Evolutionary conservation across 2,797 vertebrate genomes (phyloP), one percentile per base, ranked within the genome.

Genomic region (Phataginus tricuspis): DNA sequence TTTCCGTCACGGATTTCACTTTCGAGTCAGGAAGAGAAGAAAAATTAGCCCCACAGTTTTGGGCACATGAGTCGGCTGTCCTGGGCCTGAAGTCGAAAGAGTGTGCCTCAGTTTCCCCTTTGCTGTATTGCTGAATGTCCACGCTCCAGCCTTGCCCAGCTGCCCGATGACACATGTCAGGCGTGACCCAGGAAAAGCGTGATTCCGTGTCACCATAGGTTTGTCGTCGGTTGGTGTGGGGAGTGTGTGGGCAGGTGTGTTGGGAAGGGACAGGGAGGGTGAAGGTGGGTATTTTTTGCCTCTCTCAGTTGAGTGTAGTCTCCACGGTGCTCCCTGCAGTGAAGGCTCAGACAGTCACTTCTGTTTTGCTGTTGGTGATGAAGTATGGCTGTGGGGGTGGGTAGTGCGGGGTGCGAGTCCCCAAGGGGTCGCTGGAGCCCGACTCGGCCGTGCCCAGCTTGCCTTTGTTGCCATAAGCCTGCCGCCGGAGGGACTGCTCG

Each of bases 321-420:
- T 91, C 0, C 7, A 91, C 96, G 86, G 86, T 45, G 37, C 85
- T 89, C 91, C 69, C 85, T 91, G 88, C 2, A 75, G 61, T 31
- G 23, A 11, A 72, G 93, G 75, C 97, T 99, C 99, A 99, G 98
- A 99, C 99, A 98, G 99, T 99, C 99, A 99, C 99, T 98, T 99
- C 99, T 96, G 99, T 99, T 99, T 99, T 99, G 99, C 99, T 99
- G 99, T 99, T 99, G 98, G 99, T 99, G 98, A 99, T 99, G 98
- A 99, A 99, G 98, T 99, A 99, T 97, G 99, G 99, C 98, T 99
- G 99, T 90, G 99, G 99, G 97, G 99, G 99, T 75, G 99, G 97
- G 96, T 99, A 99, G 96, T 99, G 99, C 97, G 99, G 99, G 97
- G 99, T 99, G 45, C 99, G 99, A 82, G 99, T 99, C 71, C 99